phyloP scores from a whole-genome alignment of 2,888 invertebrate species.

The Andrena minutula region DNA sequence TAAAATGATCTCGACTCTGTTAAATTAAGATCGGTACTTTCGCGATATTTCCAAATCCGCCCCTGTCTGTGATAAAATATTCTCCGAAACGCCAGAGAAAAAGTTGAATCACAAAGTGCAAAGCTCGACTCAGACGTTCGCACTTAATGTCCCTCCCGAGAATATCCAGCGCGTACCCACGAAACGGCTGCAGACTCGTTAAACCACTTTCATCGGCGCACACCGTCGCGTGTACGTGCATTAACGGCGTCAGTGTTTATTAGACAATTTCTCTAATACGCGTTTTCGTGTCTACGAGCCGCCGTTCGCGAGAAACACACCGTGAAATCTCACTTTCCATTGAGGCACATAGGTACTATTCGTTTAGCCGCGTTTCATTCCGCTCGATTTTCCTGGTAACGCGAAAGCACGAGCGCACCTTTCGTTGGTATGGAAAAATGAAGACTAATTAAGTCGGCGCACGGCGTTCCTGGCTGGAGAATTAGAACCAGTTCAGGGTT shows the following conservation, averaged over 20 bases:
- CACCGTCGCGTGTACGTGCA: constrained; percentile 27
- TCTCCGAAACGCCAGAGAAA: no score
- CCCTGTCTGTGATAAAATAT: no score
- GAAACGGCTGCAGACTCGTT: constrained; percentile 69
- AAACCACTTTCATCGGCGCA: constrained; percentile 74
- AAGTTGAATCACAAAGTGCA: no score
- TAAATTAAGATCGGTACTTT: no score
- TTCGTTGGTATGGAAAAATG: not conserved
- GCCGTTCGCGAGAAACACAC: constrained; percentile 9
- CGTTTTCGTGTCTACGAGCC: constrained; percentile 14
- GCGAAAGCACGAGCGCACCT: not conserved
- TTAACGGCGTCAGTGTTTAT: constrained; percentile 45
- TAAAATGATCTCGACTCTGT: no score
- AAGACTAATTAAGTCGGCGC: not conserved
- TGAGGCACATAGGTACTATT: not conserved
- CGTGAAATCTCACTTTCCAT: constrained; percentile 48
- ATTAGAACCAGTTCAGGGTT: constrained; percentile 45
- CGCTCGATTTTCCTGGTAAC: not conserved
- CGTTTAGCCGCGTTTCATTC: not conserved
- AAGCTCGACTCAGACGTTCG: not conserved
- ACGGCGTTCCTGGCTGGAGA: not conserved
- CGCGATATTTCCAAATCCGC: no score
- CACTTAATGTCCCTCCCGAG: not conserved
- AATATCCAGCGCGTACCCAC: constrained; percentile 22
- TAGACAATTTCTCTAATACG: constrained; percentile 55